Percentiles rank a stretch among this genome's conserved stretches.
phyloP scores from a whole-genome alignment of 2,888 invertebrate genomes.

The Chrysina gloriosa region DNA sequence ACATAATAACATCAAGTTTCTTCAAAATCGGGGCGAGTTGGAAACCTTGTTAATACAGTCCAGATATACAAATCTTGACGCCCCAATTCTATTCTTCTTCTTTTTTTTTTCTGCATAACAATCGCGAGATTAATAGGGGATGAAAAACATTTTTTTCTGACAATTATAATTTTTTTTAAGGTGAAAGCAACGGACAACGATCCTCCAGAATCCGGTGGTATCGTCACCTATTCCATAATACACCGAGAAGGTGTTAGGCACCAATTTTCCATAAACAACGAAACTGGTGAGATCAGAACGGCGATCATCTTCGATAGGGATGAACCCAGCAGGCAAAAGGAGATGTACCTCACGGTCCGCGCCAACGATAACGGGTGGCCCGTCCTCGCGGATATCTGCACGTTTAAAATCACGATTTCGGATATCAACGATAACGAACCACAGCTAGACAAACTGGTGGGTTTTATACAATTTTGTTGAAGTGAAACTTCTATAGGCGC shows the following conservation, averaged over 20 bases:
- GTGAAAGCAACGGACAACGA: constrained; percentile 81
- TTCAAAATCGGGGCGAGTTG: too few relatives aligned
- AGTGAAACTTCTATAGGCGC: too few relatives aligned
- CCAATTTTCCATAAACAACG: constrained; percentile 83
- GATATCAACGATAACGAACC: constrained; percentile 95
- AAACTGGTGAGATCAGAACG: constrained; percentile 82
- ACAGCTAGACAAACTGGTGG: constrained; percentile 83
- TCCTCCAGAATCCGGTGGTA: constrained; percentile 80
- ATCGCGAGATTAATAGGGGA: too few relatives aligned
- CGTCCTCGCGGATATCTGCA: constrained; percentile 91
- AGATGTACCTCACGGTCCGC: constrained; percentile 86
- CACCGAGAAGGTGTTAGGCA: constrained; percentile 78
- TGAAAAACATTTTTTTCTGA: too few relatives aligned
- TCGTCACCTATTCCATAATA: constrained; percentile 86
- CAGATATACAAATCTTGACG: too few relatives aligned
- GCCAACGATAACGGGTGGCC: constrained; percentile 94
- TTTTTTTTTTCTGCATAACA: too few relatives aligned
- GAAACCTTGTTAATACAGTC: too few relatives aligned
- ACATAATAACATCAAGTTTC: too few relatives aligned
- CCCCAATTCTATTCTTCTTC: too few relatives aligned
- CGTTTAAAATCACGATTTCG: constrained; percentile 88
- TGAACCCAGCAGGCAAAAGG: constrained; percentile 86
- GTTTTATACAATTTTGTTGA: constrained; percentile 59
- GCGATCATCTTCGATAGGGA: constrained; percentile 87
- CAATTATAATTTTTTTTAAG: too few relatives aligned